phyloP scores from a whole-genome alignment of 2,888 invertebrate genomes.

The Lamellibrachia satsuma region DNA sequence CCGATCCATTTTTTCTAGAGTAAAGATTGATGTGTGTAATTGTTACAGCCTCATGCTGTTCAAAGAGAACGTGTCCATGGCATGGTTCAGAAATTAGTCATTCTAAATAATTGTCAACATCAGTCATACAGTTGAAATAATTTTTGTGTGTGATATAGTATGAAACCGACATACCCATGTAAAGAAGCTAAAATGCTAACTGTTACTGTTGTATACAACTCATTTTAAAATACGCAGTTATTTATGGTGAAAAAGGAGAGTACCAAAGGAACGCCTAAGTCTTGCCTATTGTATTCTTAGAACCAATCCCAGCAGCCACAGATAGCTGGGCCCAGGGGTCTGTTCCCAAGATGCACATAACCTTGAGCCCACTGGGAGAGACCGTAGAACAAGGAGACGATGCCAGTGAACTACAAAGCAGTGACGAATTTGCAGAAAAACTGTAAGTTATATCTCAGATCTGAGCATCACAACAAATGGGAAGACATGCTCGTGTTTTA shows the following conservation, averaged over 20 bases:
- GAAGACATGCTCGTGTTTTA: neutral
- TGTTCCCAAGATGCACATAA: constrained; percentile 47
- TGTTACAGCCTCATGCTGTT: too few relatives aligned
- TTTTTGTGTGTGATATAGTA: too few relatives aligned
- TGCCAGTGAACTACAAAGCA: neutral
- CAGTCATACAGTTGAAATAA: too few relatives aligned
- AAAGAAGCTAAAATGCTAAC: too few relatives aligned
- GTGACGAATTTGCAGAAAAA: constrained; percentile 27
- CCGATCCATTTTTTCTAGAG: neutral
- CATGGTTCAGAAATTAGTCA: too few relatives aligned
- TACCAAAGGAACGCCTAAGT: neutral
- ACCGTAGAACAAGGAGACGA: neutral
- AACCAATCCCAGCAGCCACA: constrained; percentile 62
- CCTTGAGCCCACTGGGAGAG: constrained; percentile 9
- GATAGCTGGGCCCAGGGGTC: constrained; percentile 66
- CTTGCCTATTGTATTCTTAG: constrained; percentile 43
- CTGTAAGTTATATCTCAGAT: neutral
- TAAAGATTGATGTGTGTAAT: too few relatives aligned
- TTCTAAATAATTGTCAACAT: too few relatives aligned
- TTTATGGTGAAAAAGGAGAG: too few relatives aligned
- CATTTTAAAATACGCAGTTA: too few relatives aligned
- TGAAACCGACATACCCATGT: too few relatives aligned
- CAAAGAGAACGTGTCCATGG: too few relatives aligned
- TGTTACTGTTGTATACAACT: too few relatives aligned
- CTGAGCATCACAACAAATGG: neutral